A percentile compares a stretch with the other conserved stretches of the same genome.
These are phyloP conservation scores for Phainopepla nitens DNA, from an alignment of 2,113 vertebrate genomes.

Conservation along the genomic window DNA sequence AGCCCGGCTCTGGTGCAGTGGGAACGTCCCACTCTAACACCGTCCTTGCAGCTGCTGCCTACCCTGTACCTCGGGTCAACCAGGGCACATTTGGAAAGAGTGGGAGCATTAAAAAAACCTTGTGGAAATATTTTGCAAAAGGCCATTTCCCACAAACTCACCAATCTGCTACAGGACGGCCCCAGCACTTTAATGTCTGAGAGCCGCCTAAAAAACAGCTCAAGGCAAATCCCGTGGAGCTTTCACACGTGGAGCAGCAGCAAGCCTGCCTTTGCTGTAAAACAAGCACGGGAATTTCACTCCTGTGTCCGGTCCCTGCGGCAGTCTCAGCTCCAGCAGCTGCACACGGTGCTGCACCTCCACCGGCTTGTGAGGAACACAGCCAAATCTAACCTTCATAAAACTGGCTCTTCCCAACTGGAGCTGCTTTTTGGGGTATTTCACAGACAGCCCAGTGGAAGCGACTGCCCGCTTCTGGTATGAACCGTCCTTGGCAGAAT, in stretches of 20 bases:
- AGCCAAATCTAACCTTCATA: not conserved
- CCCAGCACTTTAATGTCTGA: not conserved
- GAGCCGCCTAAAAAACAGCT: not conserved
- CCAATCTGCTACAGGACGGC: not conserved
- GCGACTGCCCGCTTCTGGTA: rapidly evolving
- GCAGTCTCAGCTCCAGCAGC: not conserved
- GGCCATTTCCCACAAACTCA: not conserved
- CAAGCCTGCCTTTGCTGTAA: not conserved
- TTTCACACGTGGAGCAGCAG: not conserved
- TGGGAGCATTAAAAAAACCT: not conserved
- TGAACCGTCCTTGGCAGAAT: rapidly evolving
- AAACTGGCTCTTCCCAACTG: not conserved
- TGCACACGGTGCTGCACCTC: not conserved
- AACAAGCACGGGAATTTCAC: not conserved
- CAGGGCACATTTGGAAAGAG: not conserved
- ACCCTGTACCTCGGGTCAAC: not conserved
- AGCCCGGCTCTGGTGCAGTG: not conserved
- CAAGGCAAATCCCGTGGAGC: not conserved
- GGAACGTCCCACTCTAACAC: not conserved
- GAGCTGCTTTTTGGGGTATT: not conserved
- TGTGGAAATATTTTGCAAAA: not conserved
- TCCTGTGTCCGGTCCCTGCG: not conserved
- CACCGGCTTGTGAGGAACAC: not conserved
- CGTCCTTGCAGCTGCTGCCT: not conserved
- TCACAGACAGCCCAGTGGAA: not conserved